These are phyloP conservation scores for Mesoligia furuncula DNA, from an alignment of 2,888 invertebrate genomes.

Conservation along the genomic window DNA sequence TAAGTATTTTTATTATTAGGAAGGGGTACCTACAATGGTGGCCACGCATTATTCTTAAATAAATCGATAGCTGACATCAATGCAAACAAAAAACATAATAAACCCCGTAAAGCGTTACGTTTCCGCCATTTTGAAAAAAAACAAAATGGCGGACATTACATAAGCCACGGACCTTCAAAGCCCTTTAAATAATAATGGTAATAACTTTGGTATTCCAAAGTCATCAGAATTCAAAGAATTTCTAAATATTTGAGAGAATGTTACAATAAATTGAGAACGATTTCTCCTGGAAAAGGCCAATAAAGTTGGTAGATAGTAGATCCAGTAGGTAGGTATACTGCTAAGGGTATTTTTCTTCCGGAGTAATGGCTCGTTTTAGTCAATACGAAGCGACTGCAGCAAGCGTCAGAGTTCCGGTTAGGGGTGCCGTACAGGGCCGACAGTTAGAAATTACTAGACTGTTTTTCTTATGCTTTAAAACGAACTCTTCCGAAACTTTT, in stretches of 20 bases:
- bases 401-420: constrained; percentile 22
- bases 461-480: background rate
- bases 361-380: constrained; percentile 38
- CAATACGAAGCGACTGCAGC: constrained; percentile 19
- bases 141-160: background rate
- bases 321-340: constrained; percentile 40
- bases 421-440: background rate
- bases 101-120: background rate
- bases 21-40: background rate
- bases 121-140: background rate
- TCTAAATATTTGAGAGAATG: constrained; percentile 24
- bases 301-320: constrained; percentile 37
- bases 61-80: background rate
- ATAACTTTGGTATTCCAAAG: background rate
- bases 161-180: background rate
- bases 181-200: background rate
- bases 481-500: background rate
- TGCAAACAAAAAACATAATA: background rate
- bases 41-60: background rate
- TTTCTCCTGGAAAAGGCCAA: constrained; percentile 42
- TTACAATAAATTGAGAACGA: constrained; percentile 26
- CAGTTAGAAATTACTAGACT: background rate
- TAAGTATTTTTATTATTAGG: background rate
- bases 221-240: constrained; percentile 22
- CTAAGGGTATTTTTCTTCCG: constrained; percentile 36